These are phyloP conservation scores for Oryzias celebensis DNA, from an alignment of 2,113 vertebrate species.

Conservation along the genomic window DNA sequence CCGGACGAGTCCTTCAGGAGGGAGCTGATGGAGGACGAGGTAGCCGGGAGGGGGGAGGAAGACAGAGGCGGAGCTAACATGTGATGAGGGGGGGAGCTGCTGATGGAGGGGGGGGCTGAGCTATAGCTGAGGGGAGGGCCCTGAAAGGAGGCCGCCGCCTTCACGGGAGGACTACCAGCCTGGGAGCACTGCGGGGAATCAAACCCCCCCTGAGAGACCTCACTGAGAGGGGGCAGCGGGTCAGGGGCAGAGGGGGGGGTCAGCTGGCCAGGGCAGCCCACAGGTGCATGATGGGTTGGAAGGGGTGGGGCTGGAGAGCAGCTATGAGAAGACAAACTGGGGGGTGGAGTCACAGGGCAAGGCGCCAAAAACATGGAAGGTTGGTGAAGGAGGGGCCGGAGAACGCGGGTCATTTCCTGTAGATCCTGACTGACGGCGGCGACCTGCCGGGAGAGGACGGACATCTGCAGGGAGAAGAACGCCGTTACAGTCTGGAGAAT, in stretches of 20 bases:
- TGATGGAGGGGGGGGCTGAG: constrained; percentile 69
- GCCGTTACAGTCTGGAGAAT: neutral
- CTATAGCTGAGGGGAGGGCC: constrained; percentile 13
- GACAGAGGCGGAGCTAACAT: constrained; percentile 7
- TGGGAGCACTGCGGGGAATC: constrained; percentile 17
- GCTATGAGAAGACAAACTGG: constrained; percentile 44
- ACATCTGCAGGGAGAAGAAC: constrained; percentile 70
- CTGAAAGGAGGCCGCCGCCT: neutral
- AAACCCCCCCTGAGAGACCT: constrained; percentile 18
- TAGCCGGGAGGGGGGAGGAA: constrained; percentile 39
- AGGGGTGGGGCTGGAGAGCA: constrained; percentile 49
- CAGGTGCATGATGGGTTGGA: constrained; percentile 30
- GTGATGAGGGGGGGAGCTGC: constrained; percentile 63
- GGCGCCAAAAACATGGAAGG: constrained; percentile 52
- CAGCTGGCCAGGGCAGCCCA: constrained; percentile 1
- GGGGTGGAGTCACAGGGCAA: constrained; percentile 58
- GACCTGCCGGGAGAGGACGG: constrained; percentile 76
- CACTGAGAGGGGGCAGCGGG: constrained; percentile 1
- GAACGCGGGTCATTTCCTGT: constrained; percentile 79
- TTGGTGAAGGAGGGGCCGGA: constrained; percentile 73
- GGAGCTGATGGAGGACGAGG: constrained; percentile 17
- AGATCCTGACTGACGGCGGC: constrained; percentile 78
- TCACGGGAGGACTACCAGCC: constrained; percentile 8
- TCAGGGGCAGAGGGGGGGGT: constrained; percentile 5
- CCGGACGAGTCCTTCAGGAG: constrained; percentile 35